A percentile compares a stretch with the other conserved stretches of the same genome.
These are phyloP conservation scores for Cerastis leucographa DNA, from an alignment of 2,888 invertebrate species.

Conservation along the genomic window DNA sequence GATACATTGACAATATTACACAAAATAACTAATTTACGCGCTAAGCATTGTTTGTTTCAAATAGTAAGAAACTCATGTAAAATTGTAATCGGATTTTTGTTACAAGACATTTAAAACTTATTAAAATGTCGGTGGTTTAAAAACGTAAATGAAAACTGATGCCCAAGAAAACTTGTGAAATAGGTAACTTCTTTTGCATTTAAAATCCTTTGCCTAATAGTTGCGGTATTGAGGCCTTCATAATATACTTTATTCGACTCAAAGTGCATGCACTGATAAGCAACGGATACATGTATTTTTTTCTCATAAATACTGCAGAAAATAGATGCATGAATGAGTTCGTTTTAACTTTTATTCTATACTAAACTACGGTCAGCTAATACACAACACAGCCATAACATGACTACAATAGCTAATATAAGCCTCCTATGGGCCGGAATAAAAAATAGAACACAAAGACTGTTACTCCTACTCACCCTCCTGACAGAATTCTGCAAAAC, in stretches of 20 bases:
- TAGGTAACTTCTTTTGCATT: neutral
- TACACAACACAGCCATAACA: neutral
- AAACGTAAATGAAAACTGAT: too few species aligned
- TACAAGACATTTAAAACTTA: neutral
- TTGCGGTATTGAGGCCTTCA: neutral
- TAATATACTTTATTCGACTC: neutral
- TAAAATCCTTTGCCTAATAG: neutral
- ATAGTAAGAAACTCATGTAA: neutral
- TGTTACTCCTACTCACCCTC: neutral
- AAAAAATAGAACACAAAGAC: neutral
- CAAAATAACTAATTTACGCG: neutral
- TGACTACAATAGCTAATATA: neutral
- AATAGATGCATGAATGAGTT: neutral
- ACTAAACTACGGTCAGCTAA: neutral
- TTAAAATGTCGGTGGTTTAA: neutral
- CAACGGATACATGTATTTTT: neutral
- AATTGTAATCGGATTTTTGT: neutral
- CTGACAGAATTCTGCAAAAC: neutral
- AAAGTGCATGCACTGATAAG: conserved; percentile 14
- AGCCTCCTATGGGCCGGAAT: neutral
- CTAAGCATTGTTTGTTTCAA: conserved; percentile 28
- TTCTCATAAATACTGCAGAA: neutral
- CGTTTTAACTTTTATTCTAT: neutral
- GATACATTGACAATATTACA: conserved; percentile 28
- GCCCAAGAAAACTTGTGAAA: neutral